Base-by-base conservation (phyloP, 2,888 invertebrate species). In the Mesorhabditis belari region DNA sequence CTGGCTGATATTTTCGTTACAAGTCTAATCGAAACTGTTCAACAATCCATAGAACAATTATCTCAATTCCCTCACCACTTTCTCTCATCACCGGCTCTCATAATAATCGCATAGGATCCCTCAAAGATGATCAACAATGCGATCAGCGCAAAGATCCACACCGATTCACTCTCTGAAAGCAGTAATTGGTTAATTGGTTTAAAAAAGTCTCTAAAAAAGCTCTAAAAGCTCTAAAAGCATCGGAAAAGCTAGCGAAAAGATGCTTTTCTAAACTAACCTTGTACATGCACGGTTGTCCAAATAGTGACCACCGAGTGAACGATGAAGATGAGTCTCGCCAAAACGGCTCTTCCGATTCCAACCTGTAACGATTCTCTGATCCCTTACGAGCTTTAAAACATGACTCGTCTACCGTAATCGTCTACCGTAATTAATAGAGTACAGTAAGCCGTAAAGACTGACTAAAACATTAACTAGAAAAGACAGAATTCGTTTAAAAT, bases 51-150 rank as follows among this genome's bases (percentile, higher is more conserved):
- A 17, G 6, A 17, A n/a, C 53, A n/a, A n/a, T n/a, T n/a, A n/a
- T n/a, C n/a, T n/a, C n/a, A n/a, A n/a, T n/a, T n/a, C n/a, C 87
- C 86, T 9, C 25, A 50, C 93, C 93, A 93, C 85, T 92, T 92
- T 90, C 92, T 91, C 82, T 94, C 94, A 78, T 93, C 92, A 74
- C 89, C 92, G 69, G 89, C 88, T 81, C 92, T 90, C 71, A 91
- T 90, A 24, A 91, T 89, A 27, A 94, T 84, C 0, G 92, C 92
- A 81, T 93, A 90, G 67, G 90, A 85, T 4, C 91, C 91, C 84
- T 94, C 94, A 77, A 92, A 87, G 64, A 91, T 87, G 50, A 94
- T 83, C 66, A 91, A 83, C 49, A 90, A 81, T 60, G 92, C 87
- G 0, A 92, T 90, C 0, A 89, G 87, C n/a, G 89, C 88, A 69